Conservation (phyloP, 2,888 invertebrate genomes). For the Synergus itoensis region DNA sequence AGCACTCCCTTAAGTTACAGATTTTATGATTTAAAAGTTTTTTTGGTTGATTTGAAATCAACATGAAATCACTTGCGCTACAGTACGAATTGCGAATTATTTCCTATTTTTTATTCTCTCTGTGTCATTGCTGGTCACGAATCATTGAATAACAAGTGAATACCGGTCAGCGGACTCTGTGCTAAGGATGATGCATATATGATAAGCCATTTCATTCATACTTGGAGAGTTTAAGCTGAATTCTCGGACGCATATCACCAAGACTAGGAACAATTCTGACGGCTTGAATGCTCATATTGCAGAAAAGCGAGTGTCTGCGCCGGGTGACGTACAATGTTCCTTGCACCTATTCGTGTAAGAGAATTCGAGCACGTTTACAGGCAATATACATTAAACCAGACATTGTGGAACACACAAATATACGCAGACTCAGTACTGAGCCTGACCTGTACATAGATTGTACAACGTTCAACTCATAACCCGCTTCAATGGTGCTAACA, state of each 20-base stretch:
- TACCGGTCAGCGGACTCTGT: neutral
- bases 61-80: neutral
- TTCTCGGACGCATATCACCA: slow-evolving; percentile 38
- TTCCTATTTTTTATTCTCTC: neutral
- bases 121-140: neutral
- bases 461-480: neutral
- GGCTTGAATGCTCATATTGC: neutral
- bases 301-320: neutral
- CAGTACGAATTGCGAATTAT: neutral
- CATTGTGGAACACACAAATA: neutral
- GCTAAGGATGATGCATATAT: slow-evolving; percentile 11
- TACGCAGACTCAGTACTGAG: neutral
- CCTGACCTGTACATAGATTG: neutral
- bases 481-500: slow-evolving; percentile 5
- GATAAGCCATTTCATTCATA: slow-evolving; percentile 46
- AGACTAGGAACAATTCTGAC: neutral
- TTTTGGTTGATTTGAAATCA: neutral
- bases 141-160: neutral
- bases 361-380: neutral
- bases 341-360: neutral
- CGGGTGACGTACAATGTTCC: neutral
- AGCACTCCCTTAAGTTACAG: neutral
- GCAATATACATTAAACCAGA: neutral
- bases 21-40: neutral
- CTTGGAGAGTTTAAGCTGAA: slow-evolving; percentile 34